Evolutionary conservation across 2,797 vertebrate species (phyloP), one percentile per base, ranked within the genome.

Genomic region (Characodon lateralis): DNA sequence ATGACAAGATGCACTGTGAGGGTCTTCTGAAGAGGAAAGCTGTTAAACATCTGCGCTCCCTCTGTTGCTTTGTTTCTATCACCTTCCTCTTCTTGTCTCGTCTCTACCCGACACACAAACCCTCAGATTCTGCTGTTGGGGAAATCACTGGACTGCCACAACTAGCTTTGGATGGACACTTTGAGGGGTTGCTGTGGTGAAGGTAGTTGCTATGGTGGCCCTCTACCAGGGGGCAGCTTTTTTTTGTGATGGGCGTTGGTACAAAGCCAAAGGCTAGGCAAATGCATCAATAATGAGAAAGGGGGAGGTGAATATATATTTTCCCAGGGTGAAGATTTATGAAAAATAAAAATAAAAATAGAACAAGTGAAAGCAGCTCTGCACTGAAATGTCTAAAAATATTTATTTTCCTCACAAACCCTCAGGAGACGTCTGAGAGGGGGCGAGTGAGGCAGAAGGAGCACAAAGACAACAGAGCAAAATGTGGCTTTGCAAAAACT

Each of bases 121-220:
- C 79, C 87, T 78, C 89, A 87, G 87, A 85, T 91, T 81, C 35
- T 83, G 80, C 80, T 55, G 79, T 80, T 39, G 13, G 31, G 85
- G 81, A 75, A 89, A 88, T 90, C n/a, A 24, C 66, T 22, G 79
- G 71, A 70, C 89, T 82, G 87, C 80, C 81, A 82, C 89, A 72
- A 83, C 81, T 61, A 84, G 87, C 91, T 86, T 74, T 85, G 87
- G 76, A 89, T 84, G 84, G 93, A 92, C 87, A 75, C 91, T 93
- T 92, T 91, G 89, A 94, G 81, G 86, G 93, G 91, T 91, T 90
- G 93, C 92, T 91, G 89, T 87, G 87, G 91, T 86, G 85, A 95
- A 93, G 88, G 84, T 90, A 91, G 95, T 96, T 95, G 92, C 95
- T 90, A 96, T 95, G 94, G 93, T 61, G 73, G 95, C 93, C 87